phyloP scores from a whole-genome alignment of 2,888 invertebrate species.

The Hemistola chrysoprasaria region DNA sequence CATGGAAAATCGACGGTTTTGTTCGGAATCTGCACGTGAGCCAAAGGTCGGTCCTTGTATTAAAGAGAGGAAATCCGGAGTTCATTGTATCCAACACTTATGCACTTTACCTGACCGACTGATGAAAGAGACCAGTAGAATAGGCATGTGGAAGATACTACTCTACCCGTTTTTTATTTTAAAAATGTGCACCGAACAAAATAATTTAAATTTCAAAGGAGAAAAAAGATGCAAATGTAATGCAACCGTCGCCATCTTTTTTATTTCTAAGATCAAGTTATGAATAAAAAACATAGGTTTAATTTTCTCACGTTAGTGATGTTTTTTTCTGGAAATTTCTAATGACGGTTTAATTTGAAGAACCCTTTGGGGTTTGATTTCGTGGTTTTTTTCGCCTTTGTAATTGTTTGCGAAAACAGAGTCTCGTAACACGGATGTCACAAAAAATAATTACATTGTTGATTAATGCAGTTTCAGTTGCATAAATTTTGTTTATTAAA shows the following conservation, averaged over 20 bases:
- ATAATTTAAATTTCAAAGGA: slow-evolving; percentile 41
- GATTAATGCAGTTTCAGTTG: slow-evolving; percentile 68
- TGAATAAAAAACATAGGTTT: slow-evolving; percentile 55
- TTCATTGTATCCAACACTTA: slow-evolving; percentile 70
- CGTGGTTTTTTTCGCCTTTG: slow-evolving; percentile 50
- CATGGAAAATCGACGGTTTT: slow-evolving; percentile 70
- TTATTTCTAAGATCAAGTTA: slow-evolving; percentile 39
- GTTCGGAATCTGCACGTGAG: slow-evolving; percentile 79
- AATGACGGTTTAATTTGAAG: slow-evolving; percentile 81
- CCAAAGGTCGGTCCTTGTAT: slow-evolving; percentile 71
- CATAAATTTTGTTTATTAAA: slow-evolving; percentile 41
- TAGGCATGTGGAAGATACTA: slow-evolving; percentile 48
- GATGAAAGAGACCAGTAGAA: slow-evolving; percentile 61
- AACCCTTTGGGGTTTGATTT: slow-evolving; percentile 80
- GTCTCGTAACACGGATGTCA: slow-evolving; percentile 78
- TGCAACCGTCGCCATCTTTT: slow-evolving; percentile 63
- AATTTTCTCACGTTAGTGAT: slow-evolving; percentile 79
- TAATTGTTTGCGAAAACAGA: slow-evolving; percentile 76
- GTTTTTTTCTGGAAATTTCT: slow-evolving; percentile 65
- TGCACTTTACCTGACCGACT: slow-evolving; percentile 75
- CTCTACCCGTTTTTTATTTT: slow-evolving; percentile 57
- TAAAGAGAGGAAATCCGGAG: slow-evolving; percentile 80
- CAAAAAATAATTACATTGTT: slow-evolving; percentile 74
- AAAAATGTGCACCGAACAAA: slow-evolving; percentile 60
- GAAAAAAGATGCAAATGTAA: slow-evolving; percentile 61